These are phyloP conservation scores for Heliconius hewitsoni DNA, from an alignment of 1,140 invertebrate species.

Conservation along the genomic window DNA sequence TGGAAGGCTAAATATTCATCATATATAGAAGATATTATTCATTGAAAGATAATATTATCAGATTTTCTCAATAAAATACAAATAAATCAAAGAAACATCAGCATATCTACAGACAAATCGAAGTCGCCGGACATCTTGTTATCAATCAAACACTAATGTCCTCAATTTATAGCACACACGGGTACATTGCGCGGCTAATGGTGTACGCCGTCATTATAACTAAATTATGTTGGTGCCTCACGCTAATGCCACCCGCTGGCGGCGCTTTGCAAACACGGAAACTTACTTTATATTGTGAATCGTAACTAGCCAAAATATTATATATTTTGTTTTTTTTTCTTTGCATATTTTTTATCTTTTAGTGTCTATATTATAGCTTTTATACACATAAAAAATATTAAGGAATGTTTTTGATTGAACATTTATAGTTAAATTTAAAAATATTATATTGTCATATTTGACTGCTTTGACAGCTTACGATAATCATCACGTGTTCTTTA, in stretches of 20 bases:
- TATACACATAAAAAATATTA: not conserved
- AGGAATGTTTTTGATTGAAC: not conserved
- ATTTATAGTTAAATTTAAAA: not conserved
- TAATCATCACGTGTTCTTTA: too few relatives aligned
- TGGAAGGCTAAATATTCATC: too few relatives aligned
- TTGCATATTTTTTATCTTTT: not conserved
- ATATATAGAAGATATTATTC: too few relatives aligned
- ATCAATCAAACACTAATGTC: constrained; percentile 28
- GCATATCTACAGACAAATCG: constrained; percentile 15
- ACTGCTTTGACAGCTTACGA: too few relatives aligned
- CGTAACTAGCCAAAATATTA: not conserved
- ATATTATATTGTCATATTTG: too few relatives aligned
- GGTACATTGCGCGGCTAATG: constrained; percentile 46
- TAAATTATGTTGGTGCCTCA: constrained; percentile 57
- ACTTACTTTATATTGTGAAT: constrained; percentile 38
- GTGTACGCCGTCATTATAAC: constrained; percentile 61
- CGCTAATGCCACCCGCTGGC: constrained; percentile 50
- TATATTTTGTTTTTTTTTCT: not conserved
- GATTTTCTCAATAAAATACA: not conserved
- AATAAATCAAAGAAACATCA: not conserved
- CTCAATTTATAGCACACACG: constrained; percentile 31
- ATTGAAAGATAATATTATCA: too few relatives aligned
- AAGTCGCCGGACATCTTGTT: constrained; percentile 16
- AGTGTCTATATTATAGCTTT: not conserved
- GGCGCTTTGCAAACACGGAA: constrained; percentile 48